Evolutionary conservation across 2,888 invertebrate genomes (phyloP).

Genomic region (Dichetophora obliterata): DNA sequence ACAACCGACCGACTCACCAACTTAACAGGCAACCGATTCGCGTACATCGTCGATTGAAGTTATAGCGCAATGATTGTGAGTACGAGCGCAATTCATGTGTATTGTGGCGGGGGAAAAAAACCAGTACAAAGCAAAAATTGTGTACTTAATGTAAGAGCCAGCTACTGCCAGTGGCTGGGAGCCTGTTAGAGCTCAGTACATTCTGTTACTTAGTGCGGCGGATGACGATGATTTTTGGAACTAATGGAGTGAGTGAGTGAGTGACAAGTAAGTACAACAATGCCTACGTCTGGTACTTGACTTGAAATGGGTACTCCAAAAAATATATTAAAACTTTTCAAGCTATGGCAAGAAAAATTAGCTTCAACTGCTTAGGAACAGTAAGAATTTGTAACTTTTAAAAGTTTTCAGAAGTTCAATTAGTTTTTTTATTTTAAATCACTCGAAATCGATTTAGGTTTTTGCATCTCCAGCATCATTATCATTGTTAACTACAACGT

Average conservation of each 20-base stretch:
- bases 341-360: too few relatives aligned
- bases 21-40: slow-evolving; percentile 8
- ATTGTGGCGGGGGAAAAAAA: not conserved
- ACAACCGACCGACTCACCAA: slow-evolving; percentile 6
- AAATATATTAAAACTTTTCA: too few relatives aligned
- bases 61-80: slow-evolving; percentile 57
- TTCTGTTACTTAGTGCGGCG: slow-evolving; percentile 66
- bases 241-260: not conserved
- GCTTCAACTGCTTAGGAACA: too few relatives aligned
- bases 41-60: slow-evolving; percentile 34
- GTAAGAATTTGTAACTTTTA: too few relatives aligned
- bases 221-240: slow-evolving; percentile 39
- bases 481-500: not conserved
- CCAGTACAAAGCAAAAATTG: slow-evolving; percentile 47
- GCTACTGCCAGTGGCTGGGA: slow-evolving; percentile 59
- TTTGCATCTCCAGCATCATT: too few relatives aligned
- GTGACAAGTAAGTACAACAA: too few relatives aligned
- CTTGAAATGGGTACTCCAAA: too few relatives aligned
- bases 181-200: slow-evolving; percentile 70
- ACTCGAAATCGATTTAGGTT: too few relatives aligned
- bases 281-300: too few relatives aligned
- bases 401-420: too few relatives aligned
- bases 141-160: slow-evolving; percentile 68
- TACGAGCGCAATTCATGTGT: slow-evolving; percentile 50
- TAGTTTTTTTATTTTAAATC: too few relatives aligned